A percentile compares a stretch with the other conserved stretches of the same genome.
phyloP scores from a whole-genome alignment of 2,888 invertebrate species.

The Hymenopus coronatus region DNA sequence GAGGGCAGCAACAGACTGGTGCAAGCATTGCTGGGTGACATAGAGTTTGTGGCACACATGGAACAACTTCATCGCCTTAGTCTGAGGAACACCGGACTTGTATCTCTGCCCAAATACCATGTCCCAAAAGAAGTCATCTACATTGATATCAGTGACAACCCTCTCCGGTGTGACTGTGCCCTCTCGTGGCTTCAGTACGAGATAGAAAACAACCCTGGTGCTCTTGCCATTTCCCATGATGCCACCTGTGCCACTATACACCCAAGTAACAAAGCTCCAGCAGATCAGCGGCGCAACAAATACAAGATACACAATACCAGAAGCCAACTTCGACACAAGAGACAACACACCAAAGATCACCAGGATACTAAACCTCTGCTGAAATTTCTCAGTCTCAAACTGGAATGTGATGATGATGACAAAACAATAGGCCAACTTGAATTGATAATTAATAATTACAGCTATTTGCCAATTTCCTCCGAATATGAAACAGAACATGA shows the following conservation, averaged over 20 bases:
- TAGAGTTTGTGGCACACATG: constrained; percentile 1
- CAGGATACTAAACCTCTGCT: background rate
- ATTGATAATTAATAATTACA: background rate
- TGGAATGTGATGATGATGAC: background rate
- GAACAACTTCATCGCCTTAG: constrained; percentile 5
- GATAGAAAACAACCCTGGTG: background rate
- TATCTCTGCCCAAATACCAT: background rate
- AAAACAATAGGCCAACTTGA: background rate
- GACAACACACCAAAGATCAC: background rate
- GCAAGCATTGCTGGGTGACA: background rate
- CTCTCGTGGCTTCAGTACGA: constrained; percentile 22
- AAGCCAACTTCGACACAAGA: no score
- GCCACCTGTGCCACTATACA: background rate
- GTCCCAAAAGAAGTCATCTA: constrained; percentile 5
- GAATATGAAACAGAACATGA: background rate
- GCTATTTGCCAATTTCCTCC: background rate
- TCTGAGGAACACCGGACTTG: constrained; percentile 14
- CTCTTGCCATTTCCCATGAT: background rate
- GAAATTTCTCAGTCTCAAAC: background rate
- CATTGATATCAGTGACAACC: constrained; percentile 23
- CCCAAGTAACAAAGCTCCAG: background rate
- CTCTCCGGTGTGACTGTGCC: constrained; percentile 25
- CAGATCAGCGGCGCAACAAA: background rate
- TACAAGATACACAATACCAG: no score
- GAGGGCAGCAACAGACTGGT: constrained; percentile 23